A percentile compares a stretch with the other conserved stretches of the same genome.
These are phyloP conservation scores for Stylophora pistillata DNA, from an alignment of 64 coral and sea anemone species.

Conservation along the genomic window DNA sequence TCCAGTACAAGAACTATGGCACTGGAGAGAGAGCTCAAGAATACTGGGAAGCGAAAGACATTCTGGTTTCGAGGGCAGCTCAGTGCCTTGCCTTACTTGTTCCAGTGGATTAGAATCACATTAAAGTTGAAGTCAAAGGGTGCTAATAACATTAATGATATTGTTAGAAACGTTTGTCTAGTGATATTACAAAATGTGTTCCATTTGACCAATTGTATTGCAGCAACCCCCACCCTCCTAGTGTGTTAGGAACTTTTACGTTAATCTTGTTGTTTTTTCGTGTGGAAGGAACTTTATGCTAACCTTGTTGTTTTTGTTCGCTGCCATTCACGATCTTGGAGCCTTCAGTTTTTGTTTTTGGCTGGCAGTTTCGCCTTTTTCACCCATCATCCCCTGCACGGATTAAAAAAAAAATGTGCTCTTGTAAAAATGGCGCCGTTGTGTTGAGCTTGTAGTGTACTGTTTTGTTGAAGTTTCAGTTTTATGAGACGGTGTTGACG, in stretches of 20 bases:
- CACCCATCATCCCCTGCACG: not conserved
- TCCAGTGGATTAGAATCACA: slow-evolving; percentile 41
- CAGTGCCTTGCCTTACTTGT: slow-evolving; percentile 64
- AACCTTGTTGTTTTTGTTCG: no score
- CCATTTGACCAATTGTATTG: slow-evolving; percentile 4
- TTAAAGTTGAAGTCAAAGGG: slow-evolving; percentile 35
- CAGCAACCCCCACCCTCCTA: slow-evolving; percentile 20
- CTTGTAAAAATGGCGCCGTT: not conserved
- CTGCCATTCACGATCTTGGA: not conserved
- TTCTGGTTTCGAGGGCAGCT: slow-evolving; percentile 60
- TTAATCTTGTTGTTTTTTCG: not conserved
- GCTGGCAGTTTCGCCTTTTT: not conserved
- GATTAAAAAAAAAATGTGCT: not conserved
- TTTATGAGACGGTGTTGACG: no score
- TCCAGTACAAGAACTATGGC: slow-evolving; percentile 72
- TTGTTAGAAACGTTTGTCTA: not conserved
- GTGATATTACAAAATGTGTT: slow-evolving; percentile 1
- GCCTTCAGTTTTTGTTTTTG: slow-evolving; percentile 15
- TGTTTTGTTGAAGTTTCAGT: no score
- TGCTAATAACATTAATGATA: slow-evolving; percentile 2
- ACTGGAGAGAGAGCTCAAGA: slow-evolving; percentile 54
- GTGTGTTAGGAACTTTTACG: slow-evolving; percentile 24
- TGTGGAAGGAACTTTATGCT: no score
- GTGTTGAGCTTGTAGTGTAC: no score
- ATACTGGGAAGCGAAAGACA: slow-evolving; percentile 64